These are phyloP conservation scores for Tiliqua scincoides DNA, from an alignment of 2,113 vertebrate species.

Conservation along the genomic window DNA sequence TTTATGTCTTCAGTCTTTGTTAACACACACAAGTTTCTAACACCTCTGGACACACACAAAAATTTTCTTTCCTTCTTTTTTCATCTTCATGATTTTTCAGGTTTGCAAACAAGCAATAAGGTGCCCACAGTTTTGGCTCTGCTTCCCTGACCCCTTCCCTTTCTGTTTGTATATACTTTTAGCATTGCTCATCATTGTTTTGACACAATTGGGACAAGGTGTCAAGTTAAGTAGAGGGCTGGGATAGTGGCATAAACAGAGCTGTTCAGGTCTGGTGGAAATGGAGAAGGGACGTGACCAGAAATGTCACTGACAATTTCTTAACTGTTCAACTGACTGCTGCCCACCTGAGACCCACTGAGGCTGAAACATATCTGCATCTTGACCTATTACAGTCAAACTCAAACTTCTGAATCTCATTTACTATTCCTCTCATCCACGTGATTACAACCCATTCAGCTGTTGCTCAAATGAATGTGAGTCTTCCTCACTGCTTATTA, in stretches of 20 bases:
- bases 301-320: rapidly evolving
- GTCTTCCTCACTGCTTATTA: neutral
- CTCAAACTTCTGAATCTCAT: neutral
- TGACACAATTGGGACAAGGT: constrained; percentile 9
- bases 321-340: neutral
- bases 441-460: rapidly evolving
- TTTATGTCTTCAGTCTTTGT: neutral
- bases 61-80: neutral
- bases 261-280: neutral
- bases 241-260: neutral
- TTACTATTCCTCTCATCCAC: neutral
- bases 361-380: neutral
- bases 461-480: rapidly evolving
- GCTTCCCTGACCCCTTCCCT: neutral
- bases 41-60: no score
- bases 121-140: neutral
- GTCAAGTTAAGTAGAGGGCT: neutral
- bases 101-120: neutral
- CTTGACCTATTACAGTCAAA: neutral
- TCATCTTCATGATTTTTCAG: neutral
- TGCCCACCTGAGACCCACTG: neutral
- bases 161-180: neutral
- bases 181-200: constrained; percentile 1
- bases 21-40: neutral
- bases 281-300: neutral